Base-by-base conservation (phyloP, 2,113 vertebrate genomes). In the Lanius ludovicianus region DNA sequence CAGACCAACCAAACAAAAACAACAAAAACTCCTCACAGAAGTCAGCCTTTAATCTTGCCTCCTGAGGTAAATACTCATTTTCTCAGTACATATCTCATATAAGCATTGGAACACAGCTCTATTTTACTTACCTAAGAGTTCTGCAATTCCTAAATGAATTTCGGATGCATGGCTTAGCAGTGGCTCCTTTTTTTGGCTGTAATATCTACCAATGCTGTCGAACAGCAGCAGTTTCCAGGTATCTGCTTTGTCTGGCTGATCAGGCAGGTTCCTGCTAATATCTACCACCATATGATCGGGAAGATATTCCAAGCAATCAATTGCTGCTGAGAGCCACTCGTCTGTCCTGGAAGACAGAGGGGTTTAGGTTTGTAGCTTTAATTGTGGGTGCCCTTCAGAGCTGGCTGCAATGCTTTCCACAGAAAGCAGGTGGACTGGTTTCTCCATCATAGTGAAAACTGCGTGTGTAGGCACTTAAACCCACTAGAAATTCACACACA, bases 221-320 rank as follows among this genome's bases (percentile, higher is more conserved):
- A 99, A 99, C 11, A 99, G 96, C 71, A 99, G 97, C 64, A 97
- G 97, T 90, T 99, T 99, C 95, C 99, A 99, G 33, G 96, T 70
- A 5, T 97, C 93, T 71, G 97, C 97, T 92, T 99, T 98, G 6
- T 98, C 97, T 6, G 98, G 96, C 33, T 98, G 98, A 44, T 97
- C 97, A 17, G 99, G 98, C 94, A 99, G 95, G 84, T 98, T 99
- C 92, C 99, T 98, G 93, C 99, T 99, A 47, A 99, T 98, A 87
- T 99, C 99, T 83, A 99, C 99, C 90, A 99, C 99, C 95, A 98
- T 96, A 8, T 98, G 97, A 96, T 99, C 99, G 0, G 99, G 99
- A 79, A 99, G 98, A 83, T 99, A 99, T 55, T 99, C 99, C 60
- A 99, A 96, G 93, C 99, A 99, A 97, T 99, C 99, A 56, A 99